Base-by-base conservation (phyloP, 1,140 invertebrate species). In the Drosophila mojavensis region DNA sequence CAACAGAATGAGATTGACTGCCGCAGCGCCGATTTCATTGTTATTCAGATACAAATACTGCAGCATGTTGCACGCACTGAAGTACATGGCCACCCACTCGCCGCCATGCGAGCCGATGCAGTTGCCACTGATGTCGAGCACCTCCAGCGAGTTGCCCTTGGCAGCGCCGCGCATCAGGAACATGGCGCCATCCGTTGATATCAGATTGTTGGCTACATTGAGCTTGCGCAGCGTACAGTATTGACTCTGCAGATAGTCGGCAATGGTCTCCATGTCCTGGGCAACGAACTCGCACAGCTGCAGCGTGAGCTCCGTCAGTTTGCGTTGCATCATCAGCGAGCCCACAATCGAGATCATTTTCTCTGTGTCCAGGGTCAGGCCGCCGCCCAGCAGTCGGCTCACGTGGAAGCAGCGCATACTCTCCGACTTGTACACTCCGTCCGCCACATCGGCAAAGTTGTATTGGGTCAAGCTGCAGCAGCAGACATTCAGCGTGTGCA, bases 81-180 rank as follows among this genome's bases (percentile, higher is more conserved):
- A 50, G 51, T 80, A 78, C 50, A 59, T 70, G 51, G 84, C 73
- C 11, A 92, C 71, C 63, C 82, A 79, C 24, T 81, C 78, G 0
- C 81, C 91, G 7, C 91, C 91, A 54, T 84, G 84, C 1, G 59
- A 47, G 11, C 91, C 91, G 53, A 92, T 84, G 4, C 55, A 17
- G 24, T 89, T 90, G 45, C 65, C 47, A 20, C 80, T 79, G 1
- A 92, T 76, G 28, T 92, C 81, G 47, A 92, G 66, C 26, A 68
- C 9, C 9, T 76, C 73, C 41, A 92, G 36, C 0, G 0, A 13
- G 0, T 50, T 65, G 0, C 79, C 81, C 0, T 30, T 9, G 4
- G 72, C 55, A 6, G 78, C 77, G 7, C 73, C 76, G 3, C 75
- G 79, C 55, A 92, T 72, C 0, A 92, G 60, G 1, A 77, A 68